Evolutionary conservation across 2,888 invertebrate genomes (phyloP).

Genomic region (Philonicus albiceps): DNA sequence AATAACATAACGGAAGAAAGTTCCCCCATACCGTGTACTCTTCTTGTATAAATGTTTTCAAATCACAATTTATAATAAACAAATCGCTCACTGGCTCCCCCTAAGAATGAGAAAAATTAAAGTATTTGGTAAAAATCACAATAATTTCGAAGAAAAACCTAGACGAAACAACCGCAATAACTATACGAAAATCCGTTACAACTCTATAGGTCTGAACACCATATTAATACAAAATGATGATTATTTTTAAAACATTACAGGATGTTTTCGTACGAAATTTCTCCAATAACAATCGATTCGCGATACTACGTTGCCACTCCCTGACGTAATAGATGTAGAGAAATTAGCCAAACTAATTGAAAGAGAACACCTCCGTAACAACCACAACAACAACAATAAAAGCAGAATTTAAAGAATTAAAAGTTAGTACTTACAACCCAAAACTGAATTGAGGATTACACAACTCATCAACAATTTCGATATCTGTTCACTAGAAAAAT

Average conservation of each 20-base stretch:
- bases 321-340: constrained; percentile 46
- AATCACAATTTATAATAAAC: not conserved
- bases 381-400: constrained; percentile 34
- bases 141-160: not conserved
- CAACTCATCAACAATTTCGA: constrained; percentile 47
- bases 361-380: constrained; percentile 46
- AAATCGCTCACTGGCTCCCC: not conserved
- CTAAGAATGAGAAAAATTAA: not conserved
- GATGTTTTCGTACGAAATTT: too few species aligned
- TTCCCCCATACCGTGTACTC: not conserved
- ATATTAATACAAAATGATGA: not conserved
- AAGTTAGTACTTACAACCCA: constrained; percentile 44
- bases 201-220: not conserved
- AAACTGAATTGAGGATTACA: constrained; percentile 45
- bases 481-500: constrained; percentile 42
- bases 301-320: not conserved
- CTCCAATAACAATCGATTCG: too few species aligned
- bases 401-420: constrained; percentile 22
- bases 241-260: too few species aligned
- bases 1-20: not conserved
- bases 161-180: not conserved
- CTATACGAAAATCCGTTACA: too few species aligned
- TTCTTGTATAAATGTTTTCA: not conserved
- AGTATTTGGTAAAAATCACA: not conserved
- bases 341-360: constrained; percentile 1